Evolutionary conservation across 1,140 invertebrate genomes (phyloP).

Genomic region (Drosophila orena): DNA sequence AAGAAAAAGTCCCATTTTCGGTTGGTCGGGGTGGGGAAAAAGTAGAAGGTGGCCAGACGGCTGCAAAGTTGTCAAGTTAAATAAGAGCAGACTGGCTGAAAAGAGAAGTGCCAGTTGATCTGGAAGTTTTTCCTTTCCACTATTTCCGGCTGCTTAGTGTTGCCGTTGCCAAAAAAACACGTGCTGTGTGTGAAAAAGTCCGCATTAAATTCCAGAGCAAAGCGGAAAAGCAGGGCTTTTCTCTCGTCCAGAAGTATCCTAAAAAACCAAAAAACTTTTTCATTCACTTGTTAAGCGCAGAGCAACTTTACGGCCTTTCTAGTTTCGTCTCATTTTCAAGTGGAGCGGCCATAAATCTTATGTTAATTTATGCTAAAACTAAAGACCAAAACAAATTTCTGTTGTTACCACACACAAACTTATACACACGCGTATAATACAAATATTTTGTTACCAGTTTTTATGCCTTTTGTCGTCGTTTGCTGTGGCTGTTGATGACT

Average conservation of each 20-base stretch:
- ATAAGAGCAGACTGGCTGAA: conserved; percentile 33
- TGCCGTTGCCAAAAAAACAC: conserved; percentile 51
- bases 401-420: conserved; percentile 41
- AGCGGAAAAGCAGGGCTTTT: conserved; percentile 11
- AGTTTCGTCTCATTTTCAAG: conserved; percentile 75
- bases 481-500: conserved; percentile 49
- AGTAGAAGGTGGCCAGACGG: conserved; percentile 45
- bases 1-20: conserved; percentile 52
- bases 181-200: conserved; percentile 36
- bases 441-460: conserved; percentile 83
- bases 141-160: conserved; percentile 15
- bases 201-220: conserved; percentile 36
- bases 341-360: conserved; percentile 75
- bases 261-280: conserved; percentile 52
- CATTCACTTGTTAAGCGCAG: conserved; percentile 66
- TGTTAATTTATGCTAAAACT: conserved; percentile 82
- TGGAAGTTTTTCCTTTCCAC: conserved; percentile 32
- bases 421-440: conserved; percentile 45
- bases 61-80: conserved; percentile 76
- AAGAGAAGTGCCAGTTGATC: conserved; percentile 35
- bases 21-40: not conserved
- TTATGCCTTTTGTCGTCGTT: conserved; percentile 80
- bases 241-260: conserved; percentile 32
- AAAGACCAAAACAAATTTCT: conserved; percentile 82
- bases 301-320: conserved; percentile 45